A percentile compares a stretch with the other conserved stretches of the same genome.
Evolutionary conservation across 2,113 vertebrate genomes (phyloP).

Genomic region (Seriola dumerili): DNA sequence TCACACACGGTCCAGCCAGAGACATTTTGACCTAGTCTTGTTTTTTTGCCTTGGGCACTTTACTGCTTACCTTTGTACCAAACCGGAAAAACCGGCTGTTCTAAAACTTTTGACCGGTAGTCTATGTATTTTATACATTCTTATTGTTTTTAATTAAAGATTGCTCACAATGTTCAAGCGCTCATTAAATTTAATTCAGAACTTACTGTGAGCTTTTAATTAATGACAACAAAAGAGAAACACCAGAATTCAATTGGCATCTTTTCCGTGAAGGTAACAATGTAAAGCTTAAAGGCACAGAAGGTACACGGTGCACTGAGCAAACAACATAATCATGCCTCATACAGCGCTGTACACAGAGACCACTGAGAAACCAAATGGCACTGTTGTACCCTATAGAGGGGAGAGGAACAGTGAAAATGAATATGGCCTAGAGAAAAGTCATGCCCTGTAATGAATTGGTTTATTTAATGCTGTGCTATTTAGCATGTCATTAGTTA

Average conservation of each 20-base stretch:
- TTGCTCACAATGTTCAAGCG: background rate
- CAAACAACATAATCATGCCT: conserved; percentile 39
- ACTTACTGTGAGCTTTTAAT: background rate
- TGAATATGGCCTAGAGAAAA: conserved; percentile 49
- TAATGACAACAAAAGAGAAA: background rate
- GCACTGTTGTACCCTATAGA: conserved; percentile 20
- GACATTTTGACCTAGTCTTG: too few species aligned
- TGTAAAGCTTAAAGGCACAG: conserved; percentile 40
- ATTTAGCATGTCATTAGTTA: conserved; percentile 5
- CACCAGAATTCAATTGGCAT: background rate
- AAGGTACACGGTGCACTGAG: conserved; percentile 26
- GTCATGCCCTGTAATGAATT: conserved; percentile 48
- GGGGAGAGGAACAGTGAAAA: conserved; percentile 8
- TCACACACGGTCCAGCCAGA: too few species aligned
- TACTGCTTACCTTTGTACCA: too few species aligned
- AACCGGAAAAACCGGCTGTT: too few species aligned
- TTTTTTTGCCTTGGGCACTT: too few species aligned
- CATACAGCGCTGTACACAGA: conserved; percentile 51
- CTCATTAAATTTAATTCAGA: conserved; percentile 1
- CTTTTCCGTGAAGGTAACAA: background rate
- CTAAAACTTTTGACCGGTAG: too few species aligned
- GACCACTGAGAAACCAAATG: conserved; percentile 68
- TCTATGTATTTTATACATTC: too few species aligned
- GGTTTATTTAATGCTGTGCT: conserved; percentile 39
- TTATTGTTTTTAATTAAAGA: background rate